These are phyloP conservation scores for Rhyacophila brunnea DNA, from an alignment of 1,140 invertebrate species.

Conservation along the genomic window DNA sequence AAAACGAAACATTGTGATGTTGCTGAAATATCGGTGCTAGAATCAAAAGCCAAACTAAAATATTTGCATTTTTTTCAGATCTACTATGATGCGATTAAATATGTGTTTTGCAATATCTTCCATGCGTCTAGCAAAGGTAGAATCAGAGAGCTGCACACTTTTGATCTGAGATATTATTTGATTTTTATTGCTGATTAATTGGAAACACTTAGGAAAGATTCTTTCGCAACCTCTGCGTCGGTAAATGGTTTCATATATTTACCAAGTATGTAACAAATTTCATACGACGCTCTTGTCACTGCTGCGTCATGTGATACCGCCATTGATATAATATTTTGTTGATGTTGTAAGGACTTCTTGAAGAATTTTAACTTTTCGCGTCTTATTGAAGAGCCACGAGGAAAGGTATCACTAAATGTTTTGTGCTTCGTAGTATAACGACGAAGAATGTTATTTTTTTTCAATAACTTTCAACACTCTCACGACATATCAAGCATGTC, in stretches of 20 bases:
- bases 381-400: constrained; percentile 29
- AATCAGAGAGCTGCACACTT: constrained; percentile 32
- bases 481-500: constrained; percentile 26
- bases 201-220: constrained; percentile 33
- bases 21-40: constrained; percentile 34
- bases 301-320: constrained; percentile 30
- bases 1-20: constrained; percentile 36
- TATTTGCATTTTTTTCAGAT: constrained; percentile 12
- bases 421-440: background rate
- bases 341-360: constrained; percentile 28
- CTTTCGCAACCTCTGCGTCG: too few relatives aligned
- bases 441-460: constrained; percentile 24
- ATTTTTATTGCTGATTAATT: constrained; percentile 30
- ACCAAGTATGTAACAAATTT: constrained; percentile 38
- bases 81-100: too few relatives aligned
- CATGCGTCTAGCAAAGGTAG: too few relatives aligned
- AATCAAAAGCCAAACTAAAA: constrained; percentile 36
- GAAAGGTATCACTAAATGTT: constrained; percentile 30
- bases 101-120: too few relatives aligned
- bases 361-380: constrained; percentile 32
- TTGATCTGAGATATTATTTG: too few relatives aligned
- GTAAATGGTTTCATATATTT: too few relatives aligned
- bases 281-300: constrained; percentile 33
- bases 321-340: constrained; percentile 34
- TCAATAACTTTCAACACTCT: constrained; percentile 26